These are phyloP conservation scores for Beroe ovata DNA, from an alignment of 37 sponge, comb jelly and placozoan species.

Conservation along the genomic window DNA sequence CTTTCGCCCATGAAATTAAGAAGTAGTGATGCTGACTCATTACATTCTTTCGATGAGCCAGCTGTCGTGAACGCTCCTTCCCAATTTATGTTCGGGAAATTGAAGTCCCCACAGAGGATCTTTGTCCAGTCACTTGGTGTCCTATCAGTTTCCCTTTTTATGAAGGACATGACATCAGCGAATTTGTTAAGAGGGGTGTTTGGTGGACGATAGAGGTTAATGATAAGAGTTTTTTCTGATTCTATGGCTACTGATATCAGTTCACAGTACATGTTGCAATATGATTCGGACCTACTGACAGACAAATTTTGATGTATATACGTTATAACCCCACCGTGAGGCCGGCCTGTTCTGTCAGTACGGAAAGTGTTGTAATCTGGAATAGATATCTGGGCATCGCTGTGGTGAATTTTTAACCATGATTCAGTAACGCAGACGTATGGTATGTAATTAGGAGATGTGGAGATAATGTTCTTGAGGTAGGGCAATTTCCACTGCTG, in stretches of 20 bases:
- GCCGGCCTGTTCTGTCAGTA: not conserved
- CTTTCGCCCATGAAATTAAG: not conserved
- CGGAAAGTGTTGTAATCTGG: not conserved
- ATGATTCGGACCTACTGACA: too few species aligned
- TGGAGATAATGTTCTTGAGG: too few species aligned
- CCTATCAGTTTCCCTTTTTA: not conserved
- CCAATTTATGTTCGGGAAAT: constrained; percentile 4
- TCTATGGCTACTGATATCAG: not conserved
- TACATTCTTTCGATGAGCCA: too few species aligned
- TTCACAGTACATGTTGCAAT: too few species aligned
- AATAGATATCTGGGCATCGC: not conserved
- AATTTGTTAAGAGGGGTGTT: not conserved
- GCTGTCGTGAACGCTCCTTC: too few species aligned
- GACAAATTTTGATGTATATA: not conserved
- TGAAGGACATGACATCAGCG: not conserved
- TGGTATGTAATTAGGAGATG: too few species aligned
- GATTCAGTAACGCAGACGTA: not conserved
- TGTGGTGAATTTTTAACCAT: not conserved
- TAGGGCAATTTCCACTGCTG: too few species aligned
- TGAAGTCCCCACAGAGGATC: not conserved
- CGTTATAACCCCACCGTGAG: not conserved
- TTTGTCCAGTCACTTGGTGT: not conserved
- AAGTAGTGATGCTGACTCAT: not conserved
- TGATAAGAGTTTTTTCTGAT: not conserved
- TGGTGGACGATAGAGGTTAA: not conserved